Base-by-base conservation (phyloP, 1,140 invertebrate genomes). In the Hormaphis cornu region DNA sequence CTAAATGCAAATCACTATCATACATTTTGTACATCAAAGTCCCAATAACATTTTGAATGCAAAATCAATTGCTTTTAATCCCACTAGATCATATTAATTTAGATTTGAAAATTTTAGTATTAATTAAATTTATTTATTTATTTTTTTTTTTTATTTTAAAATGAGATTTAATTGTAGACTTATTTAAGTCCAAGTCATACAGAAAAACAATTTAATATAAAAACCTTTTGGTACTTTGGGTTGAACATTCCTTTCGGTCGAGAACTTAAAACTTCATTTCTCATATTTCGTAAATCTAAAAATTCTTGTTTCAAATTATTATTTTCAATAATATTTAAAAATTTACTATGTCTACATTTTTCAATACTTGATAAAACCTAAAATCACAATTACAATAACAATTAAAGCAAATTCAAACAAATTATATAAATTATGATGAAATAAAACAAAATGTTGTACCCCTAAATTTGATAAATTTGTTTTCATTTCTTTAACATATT, bases 171-270 rank as follows among this genome's bases (percentile, higher is more conserved):
- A n/a, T n/a, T n/a, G n/a, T n/a, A n/a, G n/a, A n/a, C n/a, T n/a
- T n/a, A n/a, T n/a, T n/a, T n/a, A n/a, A n/a, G n/a, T n/a, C n/a
- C 8, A 52, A n/a, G n/a, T 52, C 7, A 8, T 30, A 30, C 30
- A 28, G 5, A 37, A 37, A 22, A 58, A 33, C 30, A 26, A 42
- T 44, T 20, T 12, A 46, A 44, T n/a, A n/a, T 42, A 30, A 48
- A 46, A 20, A 66, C 61, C 28, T 66, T 66, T 48, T 66, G 61
- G n/a, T 50, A 37, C 35, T 66, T 66, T 22, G 44, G 28, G 50
- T 66, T 66, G 18, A 66, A 66, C 42, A 66, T 66, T 35, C 44
- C 61, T 66, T 4, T 66, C 16, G 61, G 61, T 33, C 61, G 28
- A 10, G n/a, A 66, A 22, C 44, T 66, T 48, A 66, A 48, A 35